A percentile compares a stretch with the other conserved stretches of the same genome.
Evolutionary conservation across 1,140 invertebrate species (phyloP).

Genomic region (Drosophila nigromelanica): DNA sequence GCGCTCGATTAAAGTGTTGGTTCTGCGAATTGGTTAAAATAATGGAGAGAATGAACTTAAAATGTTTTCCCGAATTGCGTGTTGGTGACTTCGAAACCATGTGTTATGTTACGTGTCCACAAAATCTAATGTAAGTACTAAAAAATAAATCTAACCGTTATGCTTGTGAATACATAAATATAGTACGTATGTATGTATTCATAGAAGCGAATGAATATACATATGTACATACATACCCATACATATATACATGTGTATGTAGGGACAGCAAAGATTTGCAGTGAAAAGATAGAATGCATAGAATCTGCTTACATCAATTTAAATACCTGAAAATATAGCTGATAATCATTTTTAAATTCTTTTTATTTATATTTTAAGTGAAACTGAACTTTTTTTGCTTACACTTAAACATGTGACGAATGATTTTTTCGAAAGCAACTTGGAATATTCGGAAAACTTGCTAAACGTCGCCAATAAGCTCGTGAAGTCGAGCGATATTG

Average conservation of each 20-base stretch:
- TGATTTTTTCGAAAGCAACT: neutral
- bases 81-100: constrained; percentile 30
- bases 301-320: too few relatives aligned
- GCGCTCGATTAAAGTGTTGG: constrained; percentile 23
- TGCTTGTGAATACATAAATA: neutral
- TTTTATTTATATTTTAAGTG: constrained; percentile 22
- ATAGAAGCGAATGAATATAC: too few relatives aligned
- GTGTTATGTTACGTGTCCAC: constrained; percentile 14
- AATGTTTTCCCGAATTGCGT: neutral
- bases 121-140: constrained; percentile 53
- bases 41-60: constrained; percentile 40
- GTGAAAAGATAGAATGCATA: too few relatives aligned
- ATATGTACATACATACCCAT: too few relatives aligned
- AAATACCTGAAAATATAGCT: too few relatives aligned
- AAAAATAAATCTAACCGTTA: neutral
- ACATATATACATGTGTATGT: too few relatives aligned
- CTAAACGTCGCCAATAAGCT: constrained; percentile 3
- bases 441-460: neutral
- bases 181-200: too few relatives aligned
- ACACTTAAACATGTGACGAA: constrained; percentile 29
- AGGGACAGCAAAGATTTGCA: too few relatives aligned
- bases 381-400: constrained; percentile 47
- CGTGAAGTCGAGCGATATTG: constrained; percentile 9
- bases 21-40: neutral
- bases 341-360: neutral